Evolutionary conservation across 2,113 vertebrate genomes (phyloP), one percentile per base, ranked within the genome.

Genomic region (Speoplatyrhinus poulsoni): DNA sequence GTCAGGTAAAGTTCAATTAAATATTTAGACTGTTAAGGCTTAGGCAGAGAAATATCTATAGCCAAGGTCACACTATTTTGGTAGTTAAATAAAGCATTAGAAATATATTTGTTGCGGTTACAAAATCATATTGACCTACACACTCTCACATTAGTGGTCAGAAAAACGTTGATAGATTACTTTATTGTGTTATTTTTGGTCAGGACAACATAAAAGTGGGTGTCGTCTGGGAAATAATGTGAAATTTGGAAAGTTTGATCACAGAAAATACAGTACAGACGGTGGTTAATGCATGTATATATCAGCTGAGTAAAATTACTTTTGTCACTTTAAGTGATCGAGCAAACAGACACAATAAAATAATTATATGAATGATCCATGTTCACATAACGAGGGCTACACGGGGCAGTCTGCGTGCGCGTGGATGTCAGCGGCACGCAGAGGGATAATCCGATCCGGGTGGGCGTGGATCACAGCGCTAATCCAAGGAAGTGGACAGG

Each of bases 1-100:
- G 94, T 96, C 93, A 95, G 70, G 52, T 75, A 91, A 94, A 96
- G 96, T 96, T 96, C 93, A 95, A 52, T 74, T 48, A 76, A 92
- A 93, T 85, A 88, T 70, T 88, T 73, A 89, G 85, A 81, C 88
- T 86, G 85, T 84, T 87, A 67, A 91, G 88, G 70, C 58, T 52
- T 61, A 46, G 19, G 49, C 50, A n/a, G 46, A 62, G 60, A 71
- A 69, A 41, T 54, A 60, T 90, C 78, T 53, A 82, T 80, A 87
- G 90, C 87, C 85, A 13, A 65, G 49, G 58, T 46, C 33, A 60
- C 41, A 16, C 19, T 54, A 7, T 15, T 3, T 13, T 41, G 11
- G 53, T 65, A 33, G 2, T 77, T 63, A 16, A 16, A 62, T 19
- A 17, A 0, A 58, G 65, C 50, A 56, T 52, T 52, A 26, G 15